Evolutionary conservation across 1,140 invertebrate genomes (phyloP).

Genomic region (Diabrotica virgifera): DNA sequence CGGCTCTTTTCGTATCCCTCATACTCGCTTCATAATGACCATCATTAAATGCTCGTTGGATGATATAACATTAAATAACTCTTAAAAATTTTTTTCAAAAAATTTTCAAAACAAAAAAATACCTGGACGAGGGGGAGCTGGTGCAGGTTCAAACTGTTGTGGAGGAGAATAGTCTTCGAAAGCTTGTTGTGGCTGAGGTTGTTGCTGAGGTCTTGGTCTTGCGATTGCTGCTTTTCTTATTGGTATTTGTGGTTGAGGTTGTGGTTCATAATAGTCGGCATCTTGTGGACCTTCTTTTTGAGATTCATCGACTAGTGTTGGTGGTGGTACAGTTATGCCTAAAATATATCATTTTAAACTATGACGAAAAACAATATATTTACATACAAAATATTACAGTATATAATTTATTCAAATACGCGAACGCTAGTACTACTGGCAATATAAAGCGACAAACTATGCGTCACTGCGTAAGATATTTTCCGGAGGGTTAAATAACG

Average conservation of each 20-base stretch:
- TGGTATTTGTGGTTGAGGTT: slow-evolving; percentile 44
- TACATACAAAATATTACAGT: too few species aligned
- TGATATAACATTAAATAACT: too few species aligned
- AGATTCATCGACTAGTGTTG: slow-evolving; percentile 72
- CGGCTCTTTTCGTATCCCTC: too few species aligned
- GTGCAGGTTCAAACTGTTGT: slow-evolving; percentile 38
- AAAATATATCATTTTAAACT: background rate
- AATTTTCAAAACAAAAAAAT: slow-evolving; percentile 18
- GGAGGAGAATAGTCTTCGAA: slow-evolving; percentile 31
- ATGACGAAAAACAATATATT: too few species aligned
- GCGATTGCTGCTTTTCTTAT: slow-evolving; percentile 31
- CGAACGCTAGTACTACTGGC: too few species aligned
- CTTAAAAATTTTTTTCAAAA: too few species aligned
- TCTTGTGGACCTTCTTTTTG: slow-evolving; percentile 54
- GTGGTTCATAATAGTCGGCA: slow-evolving; percentile 47
- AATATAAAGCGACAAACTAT: too few species aligned
- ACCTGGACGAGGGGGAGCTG: slow-evolving; percentile 45
- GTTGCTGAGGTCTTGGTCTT: slow-evolving; percentile 37
- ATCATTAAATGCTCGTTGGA: too few species aligned
- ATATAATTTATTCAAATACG: too few species aligned
- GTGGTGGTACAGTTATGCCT: slow-evolving; percentile 72
- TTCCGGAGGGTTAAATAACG: too few species aligned
- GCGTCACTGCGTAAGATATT: too few species aligned
- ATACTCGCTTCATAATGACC: too few species aligned
- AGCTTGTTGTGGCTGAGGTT: slow-evolving; percentile 38